Conservation (phyloP, 2,113 vertebrate species). For the Anser brachyrhynchus region DNA sequence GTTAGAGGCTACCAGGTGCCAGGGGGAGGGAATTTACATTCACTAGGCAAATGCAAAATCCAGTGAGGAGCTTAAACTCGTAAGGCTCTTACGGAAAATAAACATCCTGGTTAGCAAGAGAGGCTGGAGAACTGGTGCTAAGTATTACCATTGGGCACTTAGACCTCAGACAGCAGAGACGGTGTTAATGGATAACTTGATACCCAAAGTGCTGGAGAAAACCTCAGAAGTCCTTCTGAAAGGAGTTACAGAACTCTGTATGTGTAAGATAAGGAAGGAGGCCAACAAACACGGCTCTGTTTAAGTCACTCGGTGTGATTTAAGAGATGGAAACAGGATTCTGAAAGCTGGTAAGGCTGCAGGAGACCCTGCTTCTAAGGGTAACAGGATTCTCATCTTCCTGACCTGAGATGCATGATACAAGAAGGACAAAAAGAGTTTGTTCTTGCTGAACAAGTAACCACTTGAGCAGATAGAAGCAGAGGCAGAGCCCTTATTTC, state of each 20-base stretch:
- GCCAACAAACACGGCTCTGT: constrained; percentile 21
- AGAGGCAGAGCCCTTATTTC: background rate
- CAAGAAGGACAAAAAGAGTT: background rate
- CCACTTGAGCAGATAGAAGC: background rate
- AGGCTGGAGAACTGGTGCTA: background rate
- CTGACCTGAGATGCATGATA: background rate
- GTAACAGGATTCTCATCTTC: background rate
- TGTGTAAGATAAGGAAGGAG: constrained; percentile 43
- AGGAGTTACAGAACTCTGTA: background rate
- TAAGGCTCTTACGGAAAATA: constrained; percentile 48
- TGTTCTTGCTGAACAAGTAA: background rate
- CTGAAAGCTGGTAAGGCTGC: background rate
- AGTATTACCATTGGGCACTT: background rate
- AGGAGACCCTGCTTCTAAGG: background rate
- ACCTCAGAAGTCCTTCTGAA: constrained; percentile 7
- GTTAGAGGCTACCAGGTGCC: background rate
- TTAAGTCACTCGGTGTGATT: background rate
- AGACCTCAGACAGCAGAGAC: background rate
- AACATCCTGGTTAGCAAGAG: constrained; percentile 36
- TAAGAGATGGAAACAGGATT: constrained; percentile 2
- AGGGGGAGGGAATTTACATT: background rate
- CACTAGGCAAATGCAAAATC: background rate
- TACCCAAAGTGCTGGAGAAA: background rate
- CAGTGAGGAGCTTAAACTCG: constrained; percentile 18
- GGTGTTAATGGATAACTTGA: constrained; percentile 41